Percentiles rank a stretch among this genome's conserved stretches.
Evolutionary conservation across 2,113 vertebrate species (phyloP).

Genomic region (Psilopsiagon aurifrons): DNA sequence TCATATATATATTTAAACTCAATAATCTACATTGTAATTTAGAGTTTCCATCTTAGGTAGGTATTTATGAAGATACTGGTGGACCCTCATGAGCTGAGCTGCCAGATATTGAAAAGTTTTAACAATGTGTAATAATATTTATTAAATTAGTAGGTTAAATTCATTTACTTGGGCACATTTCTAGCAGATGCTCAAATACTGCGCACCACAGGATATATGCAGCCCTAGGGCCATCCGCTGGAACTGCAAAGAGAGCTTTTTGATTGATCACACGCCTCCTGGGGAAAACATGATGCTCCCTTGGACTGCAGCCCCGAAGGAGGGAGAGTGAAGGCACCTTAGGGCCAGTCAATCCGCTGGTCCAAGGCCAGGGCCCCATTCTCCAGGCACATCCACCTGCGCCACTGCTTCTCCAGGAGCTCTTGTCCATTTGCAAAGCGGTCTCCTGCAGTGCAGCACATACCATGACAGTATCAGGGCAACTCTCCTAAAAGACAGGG

Average conservation of each 20-base stretch:
- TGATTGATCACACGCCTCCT: fast-evolving
- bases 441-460: not conserved
- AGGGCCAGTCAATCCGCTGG: no score
- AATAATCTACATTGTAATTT: not conserved
- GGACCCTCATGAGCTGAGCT: not conserved
- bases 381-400: not conserved
- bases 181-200: not conserved
- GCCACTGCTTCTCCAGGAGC: not conserved
- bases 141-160: not conserved
- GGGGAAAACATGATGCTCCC: not conserved
- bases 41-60: not conserved
- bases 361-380: not conserved
- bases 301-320: not conserved
- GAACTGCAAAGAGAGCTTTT: not conserved
- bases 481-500: not conserved
- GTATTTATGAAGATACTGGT: not conserved
- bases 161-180: not conserved
- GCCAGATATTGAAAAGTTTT: not conserved
- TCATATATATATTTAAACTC: not conserved
- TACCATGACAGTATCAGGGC: no score
- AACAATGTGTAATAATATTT: not conserved
- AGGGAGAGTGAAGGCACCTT: fast-evolving
- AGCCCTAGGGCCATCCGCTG: fast-evolving
- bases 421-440: not conserved
- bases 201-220: fast-evolving